A percentile compares a stretch with the other conserved stretches of the same genome.
Evolutionary conservation across 2,888 invertebrate species (phyloP).

Genomic region (Fragum sueziense): DNA sequence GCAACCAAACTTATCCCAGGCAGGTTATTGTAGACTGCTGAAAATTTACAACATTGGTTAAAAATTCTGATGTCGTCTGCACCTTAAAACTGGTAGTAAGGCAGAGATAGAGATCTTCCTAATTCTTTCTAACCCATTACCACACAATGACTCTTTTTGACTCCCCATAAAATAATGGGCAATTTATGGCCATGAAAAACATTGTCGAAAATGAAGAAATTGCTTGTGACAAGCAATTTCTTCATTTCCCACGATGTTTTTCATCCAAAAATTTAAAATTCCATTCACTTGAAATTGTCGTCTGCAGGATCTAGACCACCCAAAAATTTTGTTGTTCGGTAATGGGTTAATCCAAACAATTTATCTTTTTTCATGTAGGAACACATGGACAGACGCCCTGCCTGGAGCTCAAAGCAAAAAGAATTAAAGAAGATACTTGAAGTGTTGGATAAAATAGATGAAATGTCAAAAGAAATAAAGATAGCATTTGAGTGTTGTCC

Average conservation of each 20-base stretch:
- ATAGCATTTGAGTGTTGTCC: slow-evolving; percentile 69
- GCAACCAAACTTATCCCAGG: too few relatives aligned
- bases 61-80: too few relatives aligned
- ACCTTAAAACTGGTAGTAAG: too few relatives aligned
- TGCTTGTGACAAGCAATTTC: slow-evolving; percentile 1
- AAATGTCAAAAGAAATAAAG: slow-evolving; percentile 55
- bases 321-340: neutral
- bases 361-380: neutral
- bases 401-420: slow-evolving; percentile 9
- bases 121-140: too few relatives aligned
- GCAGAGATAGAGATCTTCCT: too few relatives aligned
- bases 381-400: neutral
- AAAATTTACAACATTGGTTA: too few relatives aligned
- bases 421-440: slow-evolving; percentile 59
- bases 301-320: neutral
- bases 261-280: too few relatives aligned
- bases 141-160: too few relatives aligned
- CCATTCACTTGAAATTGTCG: too few relatives aligned
- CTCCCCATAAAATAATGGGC: too few relatives aligned
- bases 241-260: neutral
- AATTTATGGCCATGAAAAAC: too few relatives aligned
- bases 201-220: neutral
- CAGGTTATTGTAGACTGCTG: too few relatives aligned
- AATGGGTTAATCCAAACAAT: neutral
- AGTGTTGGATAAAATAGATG: slow-evolving; percentile 60